Conservation (phyloP, 1,140 invertebrate genomes). For the Temnothorax curvispinosus region DNA sequence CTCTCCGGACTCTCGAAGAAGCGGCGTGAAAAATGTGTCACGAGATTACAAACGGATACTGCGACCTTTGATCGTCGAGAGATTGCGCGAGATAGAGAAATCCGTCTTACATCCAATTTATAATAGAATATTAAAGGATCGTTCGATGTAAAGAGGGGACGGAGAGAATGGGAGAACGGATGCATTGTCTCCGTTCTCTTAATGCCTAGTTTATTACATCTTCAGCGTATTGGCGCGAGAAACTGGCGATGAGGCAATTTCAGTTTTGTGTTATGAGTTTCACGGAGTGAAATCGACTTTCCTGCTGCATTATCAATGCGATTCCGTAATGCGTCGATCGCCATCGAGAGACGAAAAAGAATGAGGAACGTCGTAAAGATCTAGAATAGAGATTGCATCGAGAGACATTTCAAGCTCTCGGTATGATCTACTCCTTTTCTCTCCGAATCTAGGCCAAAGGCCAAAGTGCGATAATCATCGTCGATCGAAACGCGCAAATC, state of each 20-base stretch:
- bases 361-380: constrained; percentile 3
- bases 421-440: neutral
- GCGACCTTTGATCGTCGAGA: constrained; percentile 43
- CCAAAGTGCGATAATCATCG: neutral
- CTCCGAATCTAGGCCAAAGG: neutral
- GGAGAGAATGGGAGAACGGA: neutral
- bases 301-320: neutral
- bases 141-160: neutral
- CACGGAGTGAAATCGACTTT: neutral
- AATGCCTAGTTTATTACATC: constrained; percentile 46
- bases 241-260: neutral
- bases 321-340: neutral
- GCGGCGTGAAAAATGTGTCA: constrained; percentile 43
- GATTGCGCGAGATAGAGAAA: constrained; percentile 43
- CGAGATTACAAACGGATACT: constrained; percentile 41
- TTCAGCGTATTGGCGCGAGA: neutral
- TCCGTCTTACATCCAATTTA: constrained; percentile 44
- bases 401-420: neutral
- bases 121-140: constrained; percentile 28
- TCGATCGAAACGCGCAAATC: neutral
- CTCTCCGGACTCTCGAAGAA: neutral
- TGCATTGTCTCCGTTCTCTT: constrained; percentile 26
- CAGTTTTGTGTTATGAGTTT: constrained; percentile 50
- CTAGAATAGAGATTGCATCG: neutral
- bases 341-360: neutral